These are phyloP conservation scores for Laticauda laticaudata DNA, from an alignment of 2,113 vertebrate species.

Conservation along the genomic window DNA sequence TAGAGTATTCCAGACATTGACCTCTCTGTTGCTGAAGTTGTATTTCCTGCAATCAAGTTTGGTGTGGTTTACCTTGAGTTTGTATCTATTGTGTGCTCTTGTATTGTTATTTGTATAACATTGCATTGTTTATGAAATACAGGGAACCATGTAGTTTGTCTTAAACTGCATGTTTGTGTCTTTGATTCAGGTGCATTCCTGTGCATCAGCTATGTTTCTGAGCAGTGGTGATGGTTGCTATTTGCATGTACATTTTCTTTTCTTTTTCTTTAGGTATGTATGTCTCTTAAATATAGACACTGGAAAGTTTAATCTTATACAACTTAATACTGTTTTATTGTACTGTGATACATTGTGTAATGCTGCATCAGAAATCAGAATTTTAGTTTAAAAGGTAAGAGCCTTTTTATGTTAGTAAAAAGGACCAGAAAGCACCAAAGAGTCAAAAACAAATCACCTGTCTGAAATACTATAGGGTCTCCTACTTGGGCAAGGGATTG, in stretches of 20 bases:
- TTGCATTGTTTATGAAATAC: not conserved
- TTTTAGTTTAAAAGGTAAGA: not conserved
- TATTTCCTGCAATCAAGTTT: too few relatives aligned
- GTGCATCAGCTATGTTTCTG: slow-evolving; percentile 80
- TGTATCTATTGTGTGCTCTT: too few relatives aligned
- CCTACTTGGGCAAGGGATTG: not conserved
- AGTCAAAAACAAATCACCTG: too few relatives aligned
- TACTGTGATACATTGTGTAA: not conserved
- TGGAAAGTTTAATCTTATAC: not conserved
- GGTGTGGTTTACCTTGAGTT: too few relatives aligned
- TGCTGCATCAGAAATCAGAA: not conserved
- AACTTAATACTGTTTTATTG: not conserved
- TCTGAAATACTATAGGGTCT: too few relatives aligned
- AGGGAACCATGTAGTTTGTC: not conserved
- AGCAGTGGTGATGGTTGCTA: slow-evolving; percentile 96
- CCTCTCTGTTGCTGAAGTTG: too few relatives aligned
- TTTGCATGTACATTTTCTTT: slow-evolving; percentile 91
- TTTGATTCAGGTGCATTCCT: slow-evolving; percentile 84
- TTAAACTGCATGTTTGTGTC: slow-evolving; percentile 38
- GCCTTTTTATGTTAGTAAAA: too few relatives aligned
- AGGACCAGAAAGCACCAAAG: too few relatives aligned
- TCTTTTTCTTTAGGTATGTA: not conserved
- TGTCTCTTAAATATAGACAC: not conserved
- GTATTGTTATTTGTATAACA: not conserved
- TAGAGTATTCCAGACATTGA: too few relatives aligned